Evolutionary conservation across 2,797 vertebrate species (phyloP), one percentile per base, ranked within the genome.

Genomic region (Sebastiscus albofasciatus): DNA sequence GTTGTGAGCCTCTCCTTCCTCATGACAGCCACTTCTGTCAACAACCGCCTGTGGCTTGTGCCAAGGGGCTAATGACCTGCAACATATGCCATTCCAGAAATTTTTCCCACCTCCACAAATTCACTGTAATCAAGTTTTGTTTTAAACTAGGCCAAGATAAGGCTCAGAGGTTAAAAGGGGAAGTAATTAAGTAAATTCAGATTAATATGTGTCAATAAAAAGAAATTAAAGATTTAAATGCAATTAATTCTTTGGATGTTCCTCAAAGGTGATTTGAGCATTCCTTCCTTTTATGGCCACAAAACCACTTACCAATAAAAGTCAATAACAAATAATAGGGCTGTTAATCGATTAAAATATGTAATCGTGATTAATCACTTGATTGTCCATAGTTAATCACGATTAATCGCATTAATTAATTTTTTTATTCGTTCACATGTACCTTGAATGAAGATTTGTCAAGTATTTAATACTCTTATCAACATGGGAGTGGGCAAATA

Each of bases 21-120:
- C 33, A n/a, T 69, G 76, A 83, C 79, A 83, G 42, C 13, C 61
- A 62, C 78, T 77, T 86, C 84, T 65, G n/a, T 33, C 74, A 88
- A 26, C 76, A 55, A 22, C 4, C 12, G 52, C 83, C 77, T 79
- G 52, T 71, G 77, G 78, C 79, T 66, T 75, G 54, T 71, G 72
- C 85, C 69, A 76, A 33, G 65, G 62, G 73, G 46, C 20, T 36
- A 54, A 60, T 27, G 33, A 83, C 70, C 66, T 49, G 22, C 68
- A 62, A 18, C 74, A 56, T 54, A 88, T 85, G 68, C 67, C 65
- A 81, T 81, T 82, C 26, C 39, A 86, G 33, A 60, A 75, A 83
- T 78, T 66, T 74, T 65, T 58, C 11, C 52, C 71, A 70, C 65
- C 22, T 74, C 14, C 61, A 68, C 24, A 49, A 60, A 72, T 60